phyloP scores from a whole-genome alignment of 2,797 vertebrate genomes.

The Cyprinodon diabolis region DNA sequence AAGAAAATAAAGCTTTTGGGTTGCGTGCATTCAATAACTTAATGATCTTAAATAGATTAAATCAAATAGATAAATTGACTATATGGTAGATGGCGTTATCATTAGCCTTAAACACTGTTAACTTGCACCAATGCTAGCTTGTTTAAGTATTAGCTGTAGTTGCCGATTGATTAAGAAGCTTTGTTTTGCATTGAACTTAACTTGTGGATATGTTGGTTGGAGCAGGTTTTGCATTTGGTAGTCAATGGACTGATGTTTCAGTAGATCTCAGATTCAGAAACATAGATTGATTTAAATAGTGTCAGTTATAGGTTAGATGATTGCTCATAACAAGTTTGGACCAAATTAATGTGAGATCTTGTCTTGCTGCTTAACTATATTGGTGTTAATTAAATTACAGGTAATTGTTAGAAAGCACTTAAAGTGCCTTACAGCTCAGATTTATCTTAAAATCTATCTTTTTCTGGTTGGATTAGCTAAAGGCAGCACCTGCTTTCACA shows the following conservation, averaged over 20 bases:
- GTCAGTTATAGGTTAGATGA: not conserved
- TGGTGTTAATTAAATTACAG: not conserved
- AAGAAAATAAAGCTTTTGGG: not conserved
- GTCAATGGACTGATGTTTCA: too few species aligned
- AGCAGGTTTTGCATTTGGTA: not conserved
- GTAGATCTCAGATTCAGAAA: not conserved
- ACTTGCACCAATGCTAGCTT: not conserved
- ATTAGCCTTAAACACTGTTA: not conserved
- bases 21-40: not conserved
- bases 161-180: not conserved
- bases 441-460: conserved; percentile 51
- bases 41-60: not conserved
- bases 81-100: not conserved
- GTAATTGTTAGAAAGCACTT: conserved; percentile 1
- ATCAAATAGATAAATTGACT: not conserved
- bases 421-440: conserved; percentile 23
- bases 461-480: conserved; percentile 21
- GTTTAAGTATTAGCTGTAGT: not conserved
- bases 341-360: not conserved
- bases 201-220: not conserved
- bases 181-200: not conserved
- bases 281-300: not conserved
- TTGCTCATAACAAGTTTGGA: not conserved
- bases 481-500: conserved; percentile 30
- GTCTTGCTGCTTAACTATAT: not conserved